Conservation (phyloP, 2,113 vertebrate species). For the Tautogolabrus adspersus region DNA sequence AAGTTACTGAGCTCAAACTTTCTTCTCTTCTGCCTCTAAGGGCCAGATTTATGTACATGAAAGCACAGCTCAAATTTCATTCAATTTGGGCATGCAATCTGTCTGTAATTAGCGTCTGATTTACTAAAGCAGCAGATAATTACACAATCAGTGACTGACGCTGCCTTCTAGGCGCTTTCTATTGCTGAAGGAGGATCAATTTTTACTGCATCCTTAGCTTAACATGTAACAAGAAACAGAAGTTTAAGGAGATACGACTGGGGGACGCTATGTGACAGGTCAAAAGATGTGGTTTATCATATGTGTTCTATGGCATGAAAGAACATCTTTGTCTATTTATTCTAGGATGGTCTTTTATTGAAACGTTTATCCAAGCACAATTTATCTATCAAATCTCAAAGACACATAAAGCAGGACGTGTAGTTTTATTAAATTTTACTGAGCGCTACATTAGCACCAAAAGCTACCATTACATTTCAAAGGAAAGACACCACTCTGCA, state of each 20-base stretch:
- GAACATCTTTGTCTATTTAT: not conserved
- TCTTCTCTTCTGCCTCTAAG: not conserved
- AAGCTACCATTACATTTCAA: conserved; percentile 35
- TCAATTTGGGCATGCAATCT: conserved; percentile 39
- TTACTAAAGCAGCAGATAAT: conserved; percentile 59
- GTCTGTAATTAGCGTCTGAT: conserved; percentile 57
- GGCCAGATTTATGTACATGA: conserved; percentile 22
- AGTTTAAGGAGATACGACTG: conserved; percentile 4
- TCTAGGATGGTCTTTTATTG: not conserved
- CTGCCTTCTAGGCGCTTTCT: conserved; percentile 22
- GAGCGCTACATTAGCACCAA: conserved; percentile 36
- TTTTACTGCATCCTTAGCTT: not conserved
- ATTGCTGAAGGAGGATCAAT: conserved; percentile 12
- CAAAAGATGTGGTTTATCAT: conserved; percentile 1
- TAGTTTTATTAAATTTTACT: conserved; percentile 13
- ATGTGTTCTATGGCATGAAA: conserved; percentile 5
- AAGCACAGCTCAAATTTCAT: conserved; percentile 45
- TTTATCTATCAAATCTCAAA: not conserved
- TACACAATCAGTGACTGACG: conserved; percentile 50
- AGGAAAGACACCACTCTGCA: conserved; percentile 28
- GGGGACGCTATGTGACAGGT: not conserved
- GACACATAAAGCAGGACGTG: not conserved
- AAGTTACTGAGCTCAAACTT: conserved; percentile 23
- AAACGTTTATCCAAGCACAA: not conserved
- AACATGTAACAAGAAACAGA: not conserved